A percentile compares a stretch with the other conserved stretches of the same genome.
Evolutionary conservation across 2,888 invertebrate species (phyloP).

Genomic region (Congeria kusceri): DNA sequence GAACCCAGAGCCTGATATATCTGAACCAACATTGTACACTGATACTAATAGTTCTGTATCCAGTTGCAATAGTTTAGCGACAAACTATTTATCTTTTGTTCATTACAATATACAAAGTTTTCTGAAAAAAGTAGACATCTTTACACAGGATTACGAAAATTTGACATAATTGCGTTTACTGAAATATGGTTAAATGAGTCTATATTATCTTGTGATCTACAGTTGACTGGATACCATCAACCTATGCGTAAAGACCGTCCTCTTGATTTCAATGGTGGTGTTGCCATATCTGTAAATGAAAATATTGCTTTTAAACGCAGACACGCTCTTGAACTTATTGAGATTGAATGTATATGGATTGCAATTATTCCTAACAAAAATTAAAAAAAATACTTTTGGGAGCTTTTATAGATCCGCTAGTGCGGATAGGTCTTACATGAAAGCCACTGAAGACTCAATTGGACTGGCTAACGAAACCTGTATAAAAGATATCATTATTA

Average conservation of each 20-base stretch:
- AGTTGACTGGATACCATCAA: neutral
- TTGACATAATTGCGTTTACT: conserved; percentile 3
- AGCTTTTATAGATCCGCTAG: too few relatives aligned
- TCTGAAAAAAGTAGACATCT: neutral
- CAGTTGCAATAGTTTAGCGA: too few relatives aligned
- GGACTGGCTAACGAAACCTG: conserved; percentile 1
- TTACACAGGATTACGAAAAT: neutral
- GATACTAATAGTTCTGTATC: too few relatives aligned
- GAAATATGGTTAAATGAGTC: conserved; percentile 9
- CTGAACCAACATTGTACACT: too few relatives aligned
- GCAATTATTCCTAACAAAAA: neutral
- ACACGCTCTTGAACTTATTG: neutral
- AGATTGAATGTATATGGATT: conserved; percentile 4
- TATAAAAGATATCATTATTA: conserved; percentile 7
- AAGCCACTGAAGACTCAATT: conserved; percentile 3
- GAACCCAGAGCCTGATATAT: too few relatives aligned
- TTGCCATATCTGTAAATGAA: conserved; percentile 10
- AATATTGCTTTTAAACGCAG: neutral
- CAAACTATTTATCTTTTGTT: too few relatives aligned
- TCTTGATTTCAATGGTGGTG: neutral
- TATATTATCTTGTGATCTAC: neutral
- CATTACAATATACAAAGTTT: too few relatives aligned
- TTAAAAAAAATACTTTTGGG: too few relatives aligned
- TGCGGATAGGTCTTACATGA: neutral
- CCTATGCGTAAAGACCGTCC: neutral